These are phyloP conservation scores for Perizoma affinitatum DNA, from an alignment of 2,888 invertebrate species.

Conservation along the genomic window DNA sequence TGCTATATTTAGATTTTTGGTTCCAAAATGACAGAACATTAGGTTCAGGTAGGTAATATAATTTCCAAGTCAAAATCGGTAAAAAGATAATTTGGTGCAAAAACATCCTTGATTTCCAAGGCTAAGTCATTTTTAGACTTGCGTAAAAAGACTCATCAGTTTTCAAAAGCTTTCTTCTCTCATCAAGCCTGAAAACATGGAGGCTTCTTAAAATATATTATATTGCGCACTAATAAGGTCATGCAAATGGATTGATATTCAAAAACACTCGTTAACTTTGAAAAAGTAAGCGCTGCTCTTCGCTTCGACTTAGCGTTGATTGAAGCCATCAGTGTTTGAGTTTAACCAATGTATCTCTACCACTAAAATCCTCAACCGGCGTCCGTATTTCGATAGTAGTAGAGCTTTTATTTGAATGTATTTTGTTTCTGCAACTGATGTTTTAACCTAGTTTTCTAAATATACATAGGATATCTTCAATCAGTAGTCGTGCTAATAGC, in stretches of 20 bases:
- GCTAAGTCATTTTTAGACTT: neutral
- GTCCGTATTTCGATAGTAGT: conserved; percentile 8
- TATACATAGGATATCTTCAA: conserved; percentile 59
- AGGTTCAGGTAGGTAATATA: conserved; percentile 19
- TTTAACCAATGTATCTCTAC: conserved; percentile 41
- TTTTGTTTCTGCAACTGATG: conserved; percentile 14
- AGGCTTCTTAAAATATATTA: conserved; percentile 20
- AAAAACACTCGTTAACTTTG: conserved; percentile 43
- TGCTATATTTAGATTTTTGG: conserved; percentile 27
- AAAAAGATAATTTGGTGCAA: conserved; percentile 2
- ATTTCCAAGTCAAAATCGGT: conserved; percentile 28
- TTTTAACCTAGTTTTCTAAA: conserved; percentile 41
- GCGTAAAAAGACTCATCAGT: conserved; percentile 2
- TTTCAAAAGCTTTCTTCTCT: conserved; percentile 14
- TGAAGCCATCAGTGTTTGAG: conserved; percentile 56
- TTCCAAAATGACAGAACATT: conserved; percentile 6
- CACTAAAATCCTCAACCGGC: conserved; percentile 16
- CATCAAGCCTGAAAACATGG: conserved; percentile 6
- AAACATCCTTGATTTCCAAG: neutral
- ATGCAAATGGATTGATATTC: conserved; percentile 34
- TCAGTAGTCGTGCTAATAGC: conserved; percentile 54
- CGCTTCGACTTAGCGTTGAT: conserved; percentile 51
- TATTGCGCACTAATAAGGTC: conserved; percentile 24
- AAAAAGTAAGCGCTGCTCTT: conserved; percentile 50
- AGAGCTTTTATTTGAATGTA: conserved; percentile 24